Evolutionary conservation across 2,113 vertebrate species (phyloP).

Genomic region (Bolborhynchus lineola): DNA sequence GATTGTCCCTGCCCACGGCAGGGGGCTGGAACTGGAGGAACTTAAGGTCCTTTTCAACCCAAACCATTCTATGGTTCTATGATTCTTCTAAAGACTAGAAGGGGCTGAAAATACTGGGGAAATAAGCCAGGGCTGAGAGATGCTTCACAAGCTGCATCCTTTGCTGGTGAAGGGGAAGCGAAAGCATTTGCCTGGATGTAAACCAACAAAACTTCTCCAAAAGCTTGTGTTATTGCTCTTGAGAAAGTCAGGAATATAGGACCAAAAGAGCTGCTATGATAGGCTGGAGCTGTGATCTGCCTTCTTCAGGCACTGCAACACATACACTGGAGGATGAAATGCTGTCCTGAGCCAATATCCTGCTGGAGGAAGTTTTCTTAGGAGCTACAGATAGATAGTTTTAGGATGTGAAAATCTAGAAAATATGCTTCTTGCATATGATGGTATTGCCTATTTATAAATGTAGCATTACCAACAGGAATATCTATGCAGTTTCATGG

Average conservation of each 20-base stretch:
- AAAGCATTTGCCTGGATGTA: accelerated
- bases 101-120: not conserved
- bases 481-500: not conserved
- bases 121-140: not conserved
- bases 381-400: not conserved
- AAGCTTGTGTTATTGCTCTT: not conserved
- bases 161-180: not conserved
- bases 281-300: not conserved
- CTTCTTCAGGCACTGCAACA: not conserved
- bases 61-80: not conserved
- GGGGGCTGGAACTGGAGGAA: not conserved
- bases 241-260: not conserved
- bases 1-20: not conserved
- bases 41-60: not conserved
- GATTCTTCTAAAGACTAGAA: not conserved
- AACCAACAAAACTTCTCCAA: not conserved
- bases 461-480: not conserved
- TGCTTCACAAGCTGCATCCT: not conserved
- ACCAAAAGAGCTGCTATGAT: not conserved
- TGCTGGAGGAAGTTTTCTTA: not conserved
- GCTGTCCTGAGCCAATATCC: not conserved
- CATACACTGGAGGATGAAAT: not conserved
- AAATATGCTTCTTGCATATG: not conserved
- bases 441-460: not conserved
- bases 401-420: not conserved